A percentile compares a stretch with the other conserved stretches of the same genome.
These are phyloP conservation scores for Amphipyra tragopoginis DNA, from an alignment of 2,888 invertebrate genomes.

Conservation along the genomic window DNA sequence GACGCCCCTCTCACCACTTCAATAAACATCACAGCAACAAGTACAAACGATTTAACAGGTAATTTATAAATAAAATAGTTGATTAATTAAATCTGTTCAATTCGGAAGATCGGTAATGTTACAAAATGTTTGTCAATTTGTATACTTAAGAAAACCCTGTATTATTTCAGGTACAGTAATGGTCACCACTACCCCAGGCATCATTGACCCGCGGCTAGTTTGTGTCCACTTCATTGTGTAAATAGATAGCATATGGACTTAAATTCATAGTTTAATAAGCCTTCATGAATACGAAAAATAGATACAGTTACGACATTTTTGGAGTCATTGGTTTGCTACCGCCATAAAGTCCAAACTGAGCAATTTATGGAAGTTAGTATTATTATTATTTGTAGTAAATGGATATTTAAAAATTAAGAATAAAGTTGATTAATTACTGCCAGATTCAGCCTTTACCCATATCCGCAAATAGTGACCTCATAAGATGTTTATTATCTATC, in stretches of 20 bases:
- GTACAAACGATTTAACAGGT: constrained; percentile 85
- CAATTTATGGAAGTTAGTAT: constrained; percentile 55
- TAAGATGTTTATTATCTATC: constrained; percentile 52
- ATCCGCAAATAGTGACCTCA: constrained; percentile 60
- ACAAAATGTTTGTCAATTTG: not conserved
- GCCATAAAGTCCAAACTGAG: constrained; percentile 56
- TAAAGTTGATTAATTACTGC: constrained; percentile 65
- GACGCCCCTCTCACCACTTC: constrained; percentile 82
- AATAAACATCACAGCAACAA: constrained; percentile 85
- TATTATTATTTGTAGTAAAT: constrained; percentile 54
- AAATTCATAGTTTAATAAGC: constrained; percentile 66
- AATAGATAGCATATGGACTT: constrained; percentile 77
- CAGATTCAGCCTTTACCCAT: constrained; percentile 68
- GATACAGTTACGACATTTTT: constrained; percentile 40
- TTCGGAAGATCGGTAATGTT: not conserved
- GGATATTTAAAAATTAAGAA: constrained; percentile 48
- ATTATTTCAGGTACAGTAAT: constrained; percentile 77
- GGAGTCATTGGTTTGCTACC: constrained; percentile 49
- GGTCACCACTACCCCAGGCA: constrained; percentile 84
- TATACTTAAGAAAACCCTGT: not conserved
- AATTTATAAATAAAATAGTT: constrained; percentile 1
- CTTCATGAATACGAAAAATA: constrained; percentile 59
- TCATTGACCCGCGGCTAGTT: constrained; percentile 81
- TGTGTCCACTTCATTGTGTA: constrained; percentile 69
- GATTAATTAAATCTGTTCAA: too few relatives aligned